Evolutionary conservation across 2,797 vertebrate species (phyloP).

Genomic region (Menidia menidia): DNA sequence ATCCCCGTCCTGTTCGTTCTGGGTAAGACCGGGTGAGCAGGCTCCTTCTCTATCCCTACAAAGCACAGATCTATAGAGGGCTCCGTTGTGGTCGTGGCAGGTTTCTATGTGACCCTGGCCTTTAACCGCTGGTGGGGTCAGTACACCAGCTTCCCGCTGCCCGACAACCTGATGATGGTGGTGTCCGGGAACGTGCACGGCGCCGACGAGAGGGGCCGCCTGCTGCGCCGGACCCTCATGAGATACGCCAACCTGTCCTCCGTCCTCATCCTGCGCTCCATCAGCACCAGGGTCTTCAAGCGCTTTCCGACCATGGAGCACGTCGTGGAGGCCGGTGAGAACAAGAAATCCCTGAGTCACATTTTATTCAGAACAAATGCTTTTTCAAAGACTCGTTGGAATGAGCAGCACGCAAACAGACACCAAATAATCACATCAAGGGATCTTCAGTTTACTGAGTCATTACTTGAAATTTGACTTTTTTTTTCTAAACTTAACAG

Average conservation of each 20-base stretch:
- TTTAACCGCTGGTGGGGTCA: constrained; percentile 94
- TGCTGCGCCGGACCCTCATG: constrained; percentile 89
- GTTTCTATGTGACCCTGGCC: constrained; percentile 90
- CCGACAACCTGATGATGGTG: constrained; percentile 92
- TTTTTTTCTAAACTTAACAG: too few species aligned
- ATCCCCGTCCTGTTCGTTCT: constrained; percentile 91
- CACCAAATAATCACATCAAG: too few species aligned
- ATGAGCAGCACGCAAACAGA: too few species aligned
- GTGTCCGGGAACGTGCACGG: constrained; percentile 91
- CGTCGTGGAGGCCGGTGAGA: constrained; percentile 87
- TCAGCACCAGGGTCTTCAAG: constrained; percentile 90
- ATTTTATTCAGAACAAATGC: too few species aligned
- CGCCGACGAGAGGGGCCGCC: constrained; percentile 84
- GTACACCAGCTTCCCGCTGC: constrained; percentile 92
- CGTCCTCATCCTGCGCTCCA: constrained; percentile 89
- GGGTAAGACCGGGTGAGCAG: constrained; percentile 72
- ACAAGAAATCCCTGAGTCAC: not conserved
- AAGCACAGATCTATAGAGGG: not conserved
- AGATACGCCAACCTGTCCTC: constrained; percentile 90
- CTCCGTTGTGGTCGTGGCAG: constrained; percentile 47
- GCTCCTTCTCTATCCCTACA: not conserved
- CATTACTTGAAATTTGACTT: too few species aligned
- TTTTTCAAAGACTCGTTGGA: too few species aligned
- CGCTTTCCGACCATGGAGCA: constrained; percentile 89
- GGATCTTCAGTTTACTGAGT: too few species aligned